These are phyloP conservation scores for Brachionus rubens DNA, from an alignment of 1,140 invertebrate genomes.

Conservation along the genomic window DNA sequence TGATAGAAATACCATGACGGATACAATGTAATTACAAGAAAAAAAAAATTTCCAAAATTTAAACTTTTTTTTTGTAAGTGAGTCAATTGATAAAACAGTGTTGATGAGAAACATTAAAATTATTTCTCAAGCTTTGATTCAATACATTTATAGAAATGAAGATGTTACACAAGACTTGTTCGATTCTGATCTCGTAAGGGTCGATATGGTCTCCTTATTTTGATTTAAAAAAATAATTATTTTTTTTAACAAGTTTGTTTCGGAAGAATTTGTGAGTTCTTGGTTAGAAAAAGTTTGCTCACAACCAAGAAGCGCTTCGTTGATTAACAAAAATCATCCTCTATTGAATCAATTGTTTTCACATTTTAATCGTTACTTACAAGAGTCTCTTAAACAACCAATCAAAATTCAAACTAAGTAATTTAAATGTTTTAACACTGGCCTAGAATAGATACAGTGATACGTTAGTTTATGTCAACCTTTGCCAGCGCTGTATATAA, in stretches of 20 bases:
- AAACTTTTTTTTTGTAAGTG: slow-evolving; percentile 58
- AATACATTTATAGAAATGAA: slow-evolving; percentile 75
- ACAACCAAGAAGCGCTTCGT: slow-evolving; percentile 69
- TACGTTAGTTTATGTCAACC: no score
- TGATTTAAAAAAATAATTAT: not conserved
- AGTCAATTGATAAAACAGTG: slow-evolving; percentile 65
- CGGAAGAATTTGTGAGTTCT: slow-evolving; percentile 68
- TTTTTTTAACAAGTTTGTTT: slow-evolving; percentile 67
- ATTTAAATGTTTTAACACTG: not conserved
- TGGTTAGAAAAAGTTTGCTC: slow-evolving; percentile 72
- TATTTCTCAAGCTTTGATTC: slow-evolving; percentile 77
- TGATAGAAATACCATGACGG: slow-evolving; percentile 58
- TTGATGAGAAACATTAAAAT: slow-evolving; percentile 71
- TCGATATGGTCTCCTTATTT: slow-evolving; percentile 47
- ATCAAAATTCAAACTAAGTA: slow-evolving; percentile 60
- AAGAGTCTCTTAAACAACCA: slow-evolving; percentile 55
- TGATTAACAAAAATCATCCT: slow-evolving; percentile 67
- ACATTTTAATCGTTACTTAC: slow-evolving; percentile 63
- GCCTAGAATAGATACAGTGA: not conserved
- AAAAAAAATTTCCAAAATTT: not conserved
- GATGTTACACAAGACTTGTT: slow-evolving; percentile 63
- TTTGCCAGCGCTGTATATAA: no score
- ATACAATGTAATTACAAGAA: slow-evolving; percentile 54
- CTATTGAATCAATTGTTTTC: slow-evolving; percentile 69
- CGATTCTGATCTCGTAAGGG: slow-evolving; percentile 70